These are phyloP conservation scores for Lonchura striata DNA, from an alignment of 2,113 vertebrate genomes.

Conservation along the genomic window DNA sequence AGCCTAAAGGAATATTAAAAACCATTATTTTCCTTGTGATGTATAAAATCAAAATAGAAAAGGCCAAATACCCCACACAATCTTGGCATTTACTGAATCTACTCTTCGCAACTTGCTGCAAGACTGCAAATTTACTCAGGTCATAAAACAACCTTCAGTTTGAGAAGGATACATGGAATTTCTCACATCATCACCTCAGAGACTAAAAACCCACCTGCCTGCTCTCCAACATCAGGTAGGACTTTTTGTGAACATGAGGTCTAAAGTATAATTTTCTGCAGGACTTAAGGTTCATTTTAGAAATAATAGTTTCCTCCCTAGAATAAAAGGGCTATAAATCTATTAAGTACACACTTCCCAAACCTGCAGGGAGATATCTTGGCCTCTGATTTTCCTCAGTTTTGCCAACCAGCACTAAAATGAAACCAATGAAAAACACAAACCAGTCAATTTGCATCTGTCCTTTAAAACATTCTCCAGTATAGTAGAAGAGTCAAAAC, in stretches of 20 bases:
- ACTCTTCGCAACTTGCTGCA: conserved; percentile 12
- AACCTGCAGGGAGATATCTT: background rate
- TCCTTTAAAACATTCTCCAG: background rate
- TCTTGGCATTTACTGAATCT: conserved; percentile 70
- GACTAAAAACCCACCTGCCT: background rate
- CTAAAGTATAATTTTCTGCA: background rate
- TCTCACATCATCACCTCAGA: background rate
- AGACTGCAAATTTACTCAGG: conserved; percentile 40
- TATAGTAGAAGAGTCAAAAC: background rate
- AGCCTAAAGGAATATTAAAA: conserved; percentile 12
- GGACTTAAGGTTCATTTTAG: background rate
- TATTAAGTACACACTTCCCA: conserved; percentile 1
- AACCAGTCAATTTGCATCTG: background rate
- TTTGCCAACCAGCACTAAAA: conserved; percentile 32
- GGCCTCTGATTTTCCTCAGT: background rate
- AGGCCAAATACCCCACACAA: conserved; percentile 51
- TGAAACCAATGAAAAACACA: background rate
- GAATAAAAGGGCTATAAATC: conserved; percentile 16
- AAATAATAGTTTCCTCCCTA: conserved; percentile 11
- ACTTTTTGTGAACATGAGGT: background rate
- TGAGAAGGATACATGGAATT: background rate
- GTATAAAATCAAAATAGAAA: conserved; percentile 48
- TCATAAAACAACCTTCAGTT: conserved; percentile 11
- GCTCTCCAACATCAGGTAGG: background rate
- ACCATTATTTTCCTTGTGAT: background rate